phyloP scores from a whole-genome alignment of 2,888 invertebrate species.

The Drosophila borealis region DNA sequence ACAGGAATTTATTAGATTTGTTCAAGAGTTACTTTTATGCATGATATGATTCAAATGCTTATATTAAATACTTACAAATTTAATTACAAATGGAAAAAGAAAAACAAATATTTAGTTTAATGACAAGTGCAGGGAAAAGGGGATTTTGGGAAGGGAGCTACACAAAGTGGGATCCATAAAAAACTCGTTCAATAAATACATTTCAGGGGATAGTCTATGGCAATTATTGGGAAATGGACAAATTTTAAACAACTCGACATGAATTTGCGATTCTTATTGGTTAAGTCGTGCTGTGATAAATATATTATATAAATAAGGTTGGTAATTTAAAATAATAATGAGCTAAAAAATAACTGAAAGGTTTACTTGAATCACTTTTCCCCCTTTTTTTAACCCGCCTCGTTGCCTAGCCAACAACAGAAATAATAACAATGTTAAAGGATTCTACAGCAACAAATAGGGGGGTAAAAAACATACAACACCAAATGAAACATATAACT shows the following conservation, averaged over 20 bases:
- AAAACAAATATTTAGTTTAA: not conserved
- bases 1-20: constrained; percentile 39
- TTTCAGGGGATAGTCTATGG: too few relatives aligned
- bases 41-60: constrained; percentile 38
- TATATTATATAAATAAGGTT: too few relatives aligned
- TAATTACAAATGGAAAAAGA: constrained; percentile 7
- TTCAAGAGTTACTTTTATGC: constrained; percentile 38
- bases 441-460: constrained; percentile 22
- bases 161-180: not conserved
- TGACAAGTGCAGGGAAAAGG: constrained; percentile 22
- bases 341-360: not conserved
- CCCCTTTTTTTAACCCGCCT: not conserved
- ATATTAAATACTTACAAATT: constrained; percentile 23
- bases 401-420: constrained; percentile 31
- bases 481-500: constrained; percentile 51
- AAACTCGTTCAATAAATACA: not conserved
- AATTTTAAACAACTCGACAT: too few relatives aligned
- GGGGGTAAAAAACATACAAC: constrained; percentile 44
- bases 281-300: too few relatives aligned
- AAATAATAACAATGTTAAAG: constrained; percentile 29
- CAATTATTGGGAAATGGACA: too few relatives aligned
- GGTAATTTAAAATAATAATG: too few relatives aligned
- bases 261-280: too few relatives aligned
- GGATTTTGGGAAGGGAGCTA: not conserved
- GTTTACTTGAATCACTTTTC: constrained; percentile 2